Evolutionary conservation across 2,888 invertebrate genomes (phyloP).

Genomic region (Amiota minor): DNA sequence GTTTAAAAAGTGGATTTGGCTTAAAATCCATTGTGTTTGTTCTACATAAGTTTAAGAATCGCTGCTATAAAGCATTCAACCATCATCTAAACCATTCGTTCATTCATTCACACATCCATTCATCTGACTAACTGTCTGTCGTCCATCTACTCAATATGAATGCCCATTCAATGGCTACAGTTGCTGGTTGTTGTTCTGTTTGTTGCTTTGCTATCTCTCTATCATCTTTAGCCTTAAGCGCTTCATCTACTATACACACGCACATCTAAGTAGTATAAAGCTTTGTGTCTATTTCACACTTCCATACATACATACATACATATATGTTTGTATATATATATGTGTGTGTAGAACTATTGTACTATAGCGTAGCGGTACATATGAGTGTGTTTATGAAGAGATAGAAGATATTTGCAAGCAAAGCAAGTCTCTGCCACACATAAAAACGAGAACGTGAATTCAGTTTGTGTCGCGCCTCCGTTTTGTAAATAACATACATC

Average conservation of each 20-base stretch:
- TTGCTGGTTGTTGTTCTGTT: background rate
- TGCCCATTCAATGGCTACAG: too few species aligned
- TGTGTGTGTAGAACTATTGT: constrained; percentile 28
- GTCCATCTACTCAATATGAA: too few species aligned
- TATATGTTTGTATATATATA: constrained; percentile 5
- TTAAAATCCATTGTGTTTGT: too few species aligned
- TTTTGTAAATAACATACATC: constrained; percentile 60
- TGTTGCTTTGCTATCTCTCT: background rate
- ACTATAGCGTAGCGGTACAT: too few species aligned
- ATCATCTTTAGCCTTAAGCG: too few species aligned
- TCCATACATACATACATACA: constrained; percentile 21
- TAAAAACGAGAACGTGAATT: constrained; percentile 55
- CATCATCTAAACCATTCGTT: background rate
- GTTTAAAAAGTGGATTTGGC: too few species aligned
- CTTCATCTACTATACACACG: constrained; percentile 32
- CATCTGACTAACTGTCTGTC: background rate
- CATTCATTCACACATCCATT: background rate
- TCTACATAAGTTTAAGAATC: too few species aligned
- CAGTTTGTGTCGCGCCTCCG: constrained; percentile 71
- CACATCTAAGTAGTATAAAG: too few species aligned
- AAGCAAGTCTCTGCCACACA: constrained; percentile 43
- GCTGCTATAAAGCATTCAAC: background rate
- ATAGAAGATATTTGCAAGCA: constrained; percentile 7
- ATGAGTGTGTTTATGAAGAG: background rate
- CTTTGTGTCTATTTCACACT: background rate